Base-by-base conservation (phyloP, 2,888 invertebrate species). In the Drosophila borborema region DNA sequence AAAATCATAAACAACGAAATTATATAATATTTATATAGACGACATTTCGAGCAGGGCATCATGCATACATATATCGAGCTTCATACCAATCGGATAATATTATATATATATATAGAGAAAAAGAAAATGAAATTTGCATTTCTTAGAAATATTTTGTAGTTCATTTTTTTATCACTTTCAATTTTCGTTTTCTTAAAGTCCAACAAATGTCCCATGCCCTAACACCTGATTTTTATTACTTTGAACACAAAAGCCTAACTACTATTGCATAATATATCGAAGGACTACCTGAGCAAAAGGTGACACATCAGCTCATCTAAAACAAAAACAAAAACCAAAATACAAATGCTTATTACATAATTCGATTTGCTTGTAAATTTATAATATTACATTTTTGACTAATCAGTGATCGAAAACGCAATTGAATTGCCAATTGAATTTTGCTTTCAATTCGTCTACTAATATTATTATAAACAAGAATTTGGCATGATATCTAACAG, bases 291-390 rank as follows among this genome's bases (percentile, higher is more conserved):
- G 69, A 80, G 68, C 71, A 68, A 89, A 80, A 87, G 90, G 85
- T 89, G 89, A 81, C 85, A 86, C 90, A 85, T 89, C 90, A 85
- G 85, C 82, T 87, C 85, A 89, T 89, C 75, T 72, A 70, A 71
- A 72, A 36, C 0, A 38, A 38, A 38, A 6, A 14, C 1, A 16
- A 40, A 7, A 38, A 6, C 4, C 14, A 36, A n/a, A n/a, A n/a
- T n/a, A n/a, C n/a, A n/a, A 54, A 87, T 67, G 85, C 85, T 86
- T 86, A 72, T 89, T 89, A 89, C 56, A 74, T 84, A 86, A 60
- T 68, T 77, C 38, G 36, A 64, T 63, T 63, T 82, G 84, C 81
- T 74, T 81, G 74, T 65, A 56, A 55, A 51, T 20, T 73, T 65
- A 72, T 46, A 75, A 45, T 41, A 34, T 46, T 80, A 23, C 65